These are phyloP conservation scores for Anniella stebbinsi DNA, from an alignment of 2,797 vertebrate species.

Conservation along the genomic window DNA sequence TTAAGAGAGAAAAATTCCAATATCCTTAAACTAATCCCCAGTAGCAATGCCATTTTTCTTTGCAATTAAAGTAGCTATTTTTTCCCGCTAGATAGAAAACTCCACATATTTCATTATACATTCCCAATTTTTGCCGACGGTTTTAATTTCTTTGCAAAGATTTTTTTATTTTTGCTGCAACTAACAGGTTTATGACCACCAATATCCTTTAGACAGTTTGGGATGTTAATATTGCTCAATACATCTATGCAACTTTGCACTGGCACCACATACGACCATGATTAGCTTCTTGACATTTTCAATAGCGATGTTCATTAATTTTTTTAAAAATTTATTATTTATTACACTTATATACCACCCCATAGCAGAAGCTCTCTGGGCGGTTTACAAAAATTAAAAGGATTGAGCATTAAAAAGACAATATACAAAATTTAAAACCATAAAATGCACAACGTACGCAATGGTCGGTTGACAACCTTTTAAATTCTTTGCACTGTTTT, in stretches of 20 bases:
- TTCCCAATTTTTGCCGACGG: neutral
- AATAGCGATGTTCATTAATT: neutral
- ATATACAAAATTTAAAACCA: no score
- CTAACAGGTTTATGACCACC: neutral
- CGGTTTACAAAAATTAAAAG: no score
- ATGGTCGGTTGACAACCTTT: neutral
- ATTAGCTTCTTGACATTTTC: conserved; percentile 10
- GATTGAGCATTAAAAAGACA: no score
- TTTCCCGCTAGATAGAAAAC: neutral
- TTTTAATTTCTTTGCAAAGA: neutral
- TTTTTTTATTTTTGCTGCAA: neutral
- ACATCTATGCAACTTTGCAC: neutral
- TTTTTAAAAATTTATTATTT: no score
- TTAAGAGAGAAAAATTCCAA: no score
- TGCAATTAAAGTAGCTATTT: neutral
- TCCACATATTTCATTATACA: neutral
- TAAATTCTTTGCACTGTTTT: neutral
- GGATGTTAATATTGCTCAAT: conserved; percentile 1
- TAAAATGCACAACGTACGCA: neutral
- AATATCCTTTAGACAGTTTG: neutral
- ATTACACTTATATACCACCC: no score
- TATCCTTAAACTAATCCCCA: neutral
- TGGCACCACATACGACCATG: neutral
- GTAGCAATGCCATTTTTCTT: neutral
- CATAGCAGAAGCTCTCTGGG: no score